Base-by-base conservation (phyloP, 2,797 vertebrate species). In the Anniella stebbinsi region DNA sequence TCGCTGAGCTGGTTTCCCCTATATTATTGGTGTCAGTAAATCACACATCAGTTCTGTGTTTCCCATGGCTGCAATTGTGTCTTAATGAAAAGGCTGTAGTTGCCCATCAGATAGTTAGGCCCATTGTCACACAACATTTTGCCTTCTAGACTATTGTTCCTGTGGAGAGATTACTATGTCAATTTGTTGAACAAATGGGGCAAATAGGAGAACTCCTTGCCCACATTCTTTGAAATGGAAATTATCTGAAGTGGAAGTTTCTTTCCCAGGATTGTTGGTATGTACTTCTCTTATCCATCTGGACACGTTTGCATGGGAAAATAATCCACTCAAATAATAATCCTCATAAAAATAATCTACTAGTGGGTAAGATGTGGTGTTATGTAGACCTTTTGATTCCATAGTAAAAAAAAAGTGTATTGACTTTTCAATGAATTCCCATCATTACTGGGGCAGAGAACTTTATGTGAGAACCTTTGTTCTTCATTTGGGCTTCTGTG, bases 151-250 rank as follows among this genome's bases (percentile, higher is more conserved):
- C 30, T 33, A 38, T 69, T 69, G 12, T 51, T 51, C 23, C 33
- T 69, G 17, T 87, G 73, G 17, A n/a, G 17, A 25, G 48, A 82
- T 4, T 73, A 23, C 45, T 9, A 17, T 51, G 1, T 48, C 45
- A 30, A 60, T 41, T 54, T 81, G 28, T 83, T 75, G 36, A 41
- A 12, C 11, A 60, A 45, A 83, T 45, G 11, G 21, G 41, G 63
- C 11, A 51, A 54, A 51, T 51, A 36, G 67, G 13, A 63, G 69
- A 82, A 72, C 5, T 45, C 36, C 18, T 81, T 81, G 66, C 69
- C 28, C 41, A n/a, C 51, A 75, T 88, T 83, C 21, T 69, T 83
- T 60, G 48, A 72, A 84, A 89, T 57, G 78, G 60, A 87, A 87
- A 67, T 82, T 83, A n/a, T 69, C 48, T 73, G 72, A 30, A 87